Conservation (phyloP, 2,113 vertebrate genomes). For the Romanogobio albipinnatus region DNA sequence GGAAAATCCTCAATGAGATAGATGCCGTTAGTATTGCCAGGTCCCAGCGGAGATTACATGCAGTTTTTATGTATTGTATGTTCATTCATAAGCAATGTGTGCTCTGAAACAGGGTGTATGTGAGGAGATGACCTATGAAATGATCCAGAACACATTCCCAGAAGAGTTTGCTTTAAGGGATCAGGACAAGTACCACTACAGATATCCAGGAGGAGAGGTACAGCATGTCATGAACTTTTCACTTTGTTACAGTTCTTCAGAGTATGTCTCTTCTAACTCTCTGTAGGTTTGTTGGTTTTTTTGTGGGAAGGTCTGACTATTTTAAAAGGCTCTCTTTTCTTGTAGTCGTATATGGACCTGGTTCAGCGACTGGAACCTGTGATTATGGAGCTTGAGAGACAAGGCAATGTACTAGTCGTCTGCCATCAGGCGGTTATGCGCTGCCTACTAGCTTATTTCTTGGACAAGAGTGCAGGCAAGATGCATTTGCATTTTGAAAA, state of each 20-base stretch:
- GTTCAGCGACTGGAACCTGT: conserved; percentile 95
- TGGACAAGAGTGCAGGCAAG: conserved; percentile 91
- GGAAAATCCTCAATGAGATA: conserved; percentile 98
- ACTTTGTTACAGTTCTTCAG: not conserved
- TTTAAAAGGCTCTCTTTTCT: conserved; percentile 26
- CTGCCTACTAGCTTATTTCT: conserved; percentile 94
- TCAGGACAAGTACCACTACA: conserved; percentile 96
- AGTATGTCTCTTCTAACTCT: not conserved
- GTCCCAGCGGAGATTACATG: not conserved
- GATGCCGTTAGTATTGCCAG: conserved; percentile 85
- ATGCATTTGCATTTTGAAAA: not conserved
- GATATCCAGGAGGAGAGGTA: conserved; percentile 98
- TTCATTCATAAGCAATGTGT: not conserved
- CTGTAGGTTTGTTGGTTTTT: not conserved
- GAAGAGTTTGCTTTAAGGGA: conserved; percentile 95
- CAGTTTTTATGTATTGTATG: not conserved
- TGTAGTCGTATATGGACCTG: conserved; percentile 94
- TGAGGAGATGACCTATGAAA: conserved; percentile 95
- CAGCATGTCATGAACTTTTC: not conserved
- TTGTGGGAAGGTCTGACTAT: not conserved
- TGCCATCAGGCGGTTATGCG: conserved; percentile 98
- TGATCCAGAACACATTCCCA: conserved; percentile 88
- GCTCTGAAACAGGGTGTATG: conserved; percentile 84
- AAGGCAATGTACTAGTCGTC: conserved; percentile 92
- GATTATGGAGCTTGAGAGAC: conserved; percentile 97